A percentile compares a stretch with the other conserved stretches of the same genome.
Conservation (phyloP, 2,888 invertebrate genomes). For the Macrophya alboannulata region DNA sequence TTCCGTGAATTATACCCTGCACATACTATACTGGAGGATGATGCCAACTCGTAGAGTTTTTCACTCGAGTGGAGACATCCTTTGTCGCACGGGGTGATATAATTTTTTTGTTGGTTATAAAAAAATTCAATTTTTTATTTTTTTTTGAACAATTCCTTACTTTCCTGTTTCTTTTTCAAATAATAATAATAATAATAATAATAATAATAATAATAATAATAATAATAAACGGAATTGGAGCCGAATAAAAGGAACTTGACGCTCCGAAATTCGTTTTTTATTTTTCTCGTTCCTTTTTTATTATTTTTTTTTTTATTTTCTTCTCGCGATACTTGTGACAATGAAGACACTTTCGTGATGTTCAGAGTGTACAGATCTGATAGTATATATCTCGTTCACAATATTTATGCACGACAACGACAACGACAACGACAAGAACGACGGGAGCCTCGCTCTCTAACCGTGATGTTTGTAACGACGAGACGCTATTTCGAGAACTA, state of each 20-base stretch:
- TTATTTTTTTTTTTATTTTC: background rate
- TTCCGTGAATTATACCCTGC: constrained; percentile 11
- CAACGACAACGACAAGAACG: background rate
- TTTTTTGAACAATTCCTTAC: background rate
- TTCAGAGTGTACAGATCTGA: constrained; percentile 7
- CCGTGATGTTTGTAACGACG: constrained; percentile 64
- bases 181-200: background rate
- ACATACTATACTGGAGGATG: background rate
- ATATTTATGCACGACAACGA: constrained; percentile 27
- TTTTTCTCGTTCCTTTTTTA: background rate
- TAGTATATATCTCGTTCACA: constrained; percentile 10
- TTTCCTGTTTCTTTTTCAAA: background rate
- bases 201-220: background rate
- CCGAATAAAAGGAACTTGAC: background rate
- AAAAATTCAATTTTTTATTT: background rate
- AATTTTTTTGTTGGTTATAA: background rate
- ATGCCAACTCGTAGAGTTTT: constrained; percentile 27
- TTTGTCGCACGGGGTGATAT: background rate
- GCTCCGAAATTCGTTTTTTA: background rate
- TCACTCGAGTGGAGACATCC: constrained; percentile 33
- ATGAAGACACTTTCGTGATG: background rate
- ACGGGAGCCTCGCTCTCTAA: background rate
- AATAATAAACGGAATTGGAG: background rate
- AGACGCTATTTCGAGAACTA: constrained; percentile 73
- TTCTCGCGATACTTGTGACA: constrained; percentile 3